Evolutionary conservation across 2,113 vertebrate species (phyloP).

Genomic region (Anguilla japonica): DNA sequence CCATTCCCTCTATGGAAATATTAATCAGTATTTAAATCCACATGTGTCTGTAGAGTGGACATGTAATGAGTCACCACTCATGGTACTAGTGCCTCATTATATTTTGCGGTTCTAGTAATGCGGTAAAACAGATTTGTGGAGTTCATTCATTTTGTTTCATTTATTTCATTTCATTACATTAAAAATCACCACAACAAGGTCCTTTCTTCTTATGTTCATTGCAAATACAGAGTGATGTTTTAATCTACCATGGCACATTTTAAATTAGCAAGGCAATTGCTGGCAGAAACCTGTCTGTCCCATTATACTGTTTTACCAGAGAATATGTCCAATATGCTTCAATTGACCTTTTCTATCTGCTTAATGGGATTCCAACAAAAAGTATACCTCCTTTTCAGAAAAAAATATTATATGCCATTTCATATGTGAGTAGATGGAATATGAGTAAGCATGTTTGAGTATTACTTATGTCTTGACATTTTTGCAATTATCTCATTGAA

Average conservation of each 20-base stretch:
- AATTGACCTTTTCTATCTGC: not conserved
- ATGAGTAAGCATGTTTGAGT: not conserved
- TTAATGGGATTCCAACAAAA: not conserved
- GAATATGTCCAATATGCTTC: conserved; percentile 8
- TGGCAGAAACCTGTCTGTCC: not conserved
- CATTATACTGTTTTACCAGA: not conserved
- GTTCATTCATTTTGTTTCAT: too few relatives aligned
- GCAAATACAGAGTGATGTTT: not conserved
- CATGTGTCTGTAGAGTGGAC: not conserved
- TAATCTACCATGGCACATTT: not conserved
- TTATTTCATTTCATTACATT: too few relatives aligned
- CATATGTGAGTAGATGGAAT: not conserved
- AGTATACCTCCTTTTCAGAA: not conserved
- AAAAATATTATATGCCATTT: not conserved
- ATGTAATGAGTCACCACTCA: too few relatives aligned
- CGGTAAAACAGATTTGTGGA: not conserved
- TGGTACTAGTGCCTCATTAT: too few relatives aligned
- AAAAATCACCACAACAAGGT: too few relatives aligned
- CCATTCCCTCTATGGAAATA: not conserved
- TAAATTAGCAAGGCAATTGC: not conserved
- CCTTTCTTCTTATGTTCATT: too few relatives aligned
- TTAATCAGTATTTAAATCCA: not conserved
- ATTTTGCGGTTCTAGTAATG: not conserved
- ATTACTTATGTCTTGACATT: not conserved
- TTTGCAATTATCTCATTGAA: not conserved